Evolutionary conservation across 2,888 invertebrate genomes (phyloP), one percentile per base, ranked within the genome.

Genomic region (Thymelicus sylvestris): DNA sequence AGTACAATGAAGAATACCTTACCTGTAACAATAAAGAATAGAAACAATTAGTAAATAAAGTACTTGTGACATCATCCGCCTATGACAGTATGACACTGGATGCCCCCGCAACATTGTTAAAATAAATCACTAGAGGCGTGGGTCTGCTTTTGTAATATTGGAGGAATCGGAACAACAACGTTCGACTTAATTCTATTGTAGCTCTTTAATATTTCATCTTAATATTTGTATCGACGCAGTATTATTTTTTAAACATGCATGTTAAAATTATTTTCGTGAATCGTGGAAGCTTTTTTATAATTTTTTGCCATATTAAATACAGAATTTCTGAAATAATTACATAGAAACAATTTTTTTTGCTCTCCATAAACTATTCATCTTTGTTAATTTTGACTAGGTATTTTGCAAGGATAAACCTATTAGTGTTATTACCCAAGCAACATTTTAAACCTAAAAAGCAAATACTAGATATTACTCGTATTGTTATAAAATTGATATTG

Each of bases 91-190:
- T 83, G 84, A 87, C 86, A 86, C 87, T 88, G 12, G 77, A 47
- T 80, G 88, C 92, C 93, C 90, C 91, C 93, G 88, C 92, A 86
- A 79, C 86, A 90, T 92, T 91, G 90, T 92, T 83, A 83, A 76
- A 81, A 83, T 83, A 83, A 83, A 74, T 76, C 74, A 72, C 74
- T 65, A 57, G 66, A 59, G 44, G 74, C 67, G 62, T 88, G 86
- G 89, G 87, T 84, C 91, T 84, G 73, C 73, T 72, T 77, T 74
- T 74, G 75, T 74, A 71, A 73, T 75, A 77, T 76, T 59, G 57
- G 59, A 44, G 13, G 50, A 70, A 60, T 65, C 39, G 63, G 47
- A 69, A 62, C 55, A 66, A 71, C 65, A 38, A 24, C 13, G 60
- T 52, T 60, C 59, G 48, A 59, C 39, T 57, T 31, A 31, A 52